Evolutionary conservation across 2,797 vertebrate species (phyloP).

Genomic region (Ctenopoma multispine): DNA sequence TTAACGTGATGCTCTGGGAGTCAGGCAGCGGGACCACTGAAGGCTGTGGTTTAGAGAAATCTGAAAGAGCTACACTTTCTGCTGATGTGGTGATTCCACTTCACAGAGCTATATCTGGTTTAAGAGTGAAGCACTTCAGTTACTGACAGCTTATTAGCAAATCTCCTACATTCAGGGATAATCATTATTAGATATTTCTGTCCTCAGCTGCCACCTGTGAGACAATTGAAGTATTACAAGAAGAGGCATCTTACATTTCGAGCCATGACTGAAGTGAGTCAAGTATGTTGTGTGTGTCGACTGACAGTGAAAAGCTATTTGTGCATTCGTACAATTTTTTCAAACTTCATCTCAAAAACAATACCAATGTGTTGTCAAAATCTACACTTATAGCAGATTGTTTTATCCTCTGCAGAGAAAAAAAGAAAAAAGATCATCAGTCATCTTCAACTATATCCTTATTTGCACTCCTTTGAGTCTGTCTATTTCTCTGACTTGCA

Average conservation of each 20-base stretch:
- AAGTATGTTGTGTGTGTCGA: neutral
- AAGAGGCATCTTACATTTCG: slow-evolving; percentile 12
- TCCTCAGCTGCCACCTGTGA: slow-evolving; percentile 30
- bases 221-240: slow-evolving; percentile 33
- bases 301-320: slow-evolving; percentile 10
- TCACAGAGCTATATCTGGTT: slow-evolving; percentile 48
- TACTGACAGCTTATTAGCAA: slow-evolving; percentile 57
- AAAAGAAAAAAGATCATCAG: slow-evolving; percentile 44
- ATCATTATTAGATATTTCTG: slow-evolving; percentile 25
- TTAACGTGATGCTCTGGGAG: slow-evolving; percentile 26
- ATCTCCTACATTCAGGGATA: slow-evolving; percentile 30
- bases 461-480: slow-evolving; percentile 14
- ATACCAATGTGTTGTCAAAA: slow-evolving; percentile 26
- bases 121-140: slow-evolving; percentile 37
- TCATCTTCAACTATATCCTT: slow-evolving; percentile 33
- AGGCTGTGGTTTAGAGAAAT: slow-evolving; percentile 35
- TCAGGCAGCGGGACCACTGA: slow-evolving; percentile 33
- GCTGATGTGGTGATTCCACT: slow-evolving; percentile 55
- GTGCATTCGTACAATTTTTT: slow-evolving; percentile 6
- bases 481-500: slow-evolving; percentile 42
- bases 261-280: slow-evolving; percentile 8
- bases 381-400: slow-evolving; percentile 17
- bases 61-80: slow-evolving; percentile 26
- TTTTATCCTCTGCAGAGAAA: slow-evolving; percentile 24
- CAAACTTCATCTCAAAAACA: slow-evolving; percentile 23